Percentiles rank a stretch among this genome's conserved stretches.
These are phyloP conservation scores for Lasioglossum lativentre DNA, from an alignment of 2,888 invertebrate species.

Conservation along the genomic window DNA sequence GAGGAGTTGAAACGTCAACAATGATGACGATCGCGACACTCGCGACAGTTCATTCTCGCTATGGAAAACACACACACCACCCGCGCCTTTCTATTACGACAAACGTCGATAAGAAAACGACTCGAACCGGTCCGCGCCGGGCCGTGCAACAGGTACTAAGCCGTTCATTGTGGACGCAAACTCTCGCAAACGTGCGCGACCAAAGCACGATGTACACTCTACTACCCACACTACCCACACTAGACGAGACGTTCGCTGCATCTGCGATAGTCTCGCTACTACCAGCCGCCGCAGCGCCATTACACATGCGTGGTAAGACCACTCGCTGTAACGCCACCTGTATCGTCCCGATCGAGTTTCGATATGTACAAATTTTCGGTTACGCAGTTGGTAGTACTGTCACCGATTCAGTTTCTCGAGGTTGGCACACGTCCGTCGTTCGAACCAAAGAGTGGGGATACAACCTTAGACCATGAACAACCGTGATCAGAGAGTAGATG, in stretches of 20 bases:
- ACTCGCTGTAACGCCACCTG: conserved; percentile 18
- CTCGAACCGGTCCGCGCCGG: conserved; percentile 51
- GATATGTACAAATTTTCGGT: background rate
- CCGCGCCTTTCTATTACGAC: conserved; percentile 39
- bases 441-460: no score
- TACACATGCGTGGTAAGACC: conserved; percentile 40
- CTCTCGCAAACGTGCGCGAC: conserved; percentile 59
- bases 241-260: conserved; percentile 55
- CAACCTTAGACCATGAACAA: no score
- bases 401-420: background rate
- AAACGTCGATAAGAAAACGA: conserved; percentile 27
- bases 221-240: conserved; percentile 45
- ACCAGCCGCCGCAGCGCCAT: conserved; percentile 34
- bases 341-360: background rate
- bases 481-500: no score
- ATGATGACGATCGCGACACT: conserved; percentile 48
- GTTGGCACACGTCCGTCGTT: no score
- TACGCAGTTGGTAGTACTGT: conserved; percentile 16
- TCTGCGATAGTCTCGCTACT: conserved; percentile 40
- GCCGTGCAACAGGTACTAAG: conserved; percentile 79
- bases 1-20: conserved; percentile 68
- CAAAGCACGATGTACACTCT: conserved; percentile 36
- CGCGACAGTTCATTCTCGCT: conserved; percentile 43
- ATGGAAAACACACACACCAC: conserved; percentile 8
- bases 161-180: conserved; percentile 73